Evolutionary conservation across 2,797 vertebrate species (phyloP).

Genomic region (Clarias fuscus): DNA sequence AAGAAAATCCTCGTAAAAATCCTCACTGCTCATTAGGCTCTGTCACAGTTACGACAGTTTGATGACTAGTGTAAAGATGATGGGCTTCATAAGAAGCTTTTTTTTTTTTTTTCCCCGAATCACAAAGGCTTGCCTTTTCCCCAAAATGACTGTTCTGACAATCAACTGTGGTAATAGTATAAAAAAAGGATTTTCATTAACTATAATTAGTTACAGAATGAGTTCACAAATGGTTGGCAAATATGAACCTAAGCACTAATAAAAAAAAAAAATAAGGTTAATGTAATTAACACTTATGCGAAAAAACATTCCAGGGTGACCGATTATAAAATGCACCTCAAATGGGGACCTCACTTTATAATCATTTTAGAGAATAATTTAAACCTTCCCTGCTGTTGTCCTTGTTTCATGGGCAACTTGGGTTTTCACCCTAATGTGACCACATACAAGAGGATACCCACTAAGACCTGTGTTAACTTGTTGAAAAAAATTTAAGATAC

Average conservation of each 20-base stretch:
- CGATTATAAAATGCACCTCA: background rate
- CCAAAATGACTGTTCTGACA: background rate
- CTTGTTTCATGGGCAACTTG: too few relatives aligned
- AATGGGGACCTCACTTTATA: too few relatives aligned
- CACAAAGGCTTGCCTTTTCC: background rate
- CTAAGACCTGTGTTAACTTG: too few relatives aligned
- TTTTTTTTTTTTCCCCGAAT: background rate
- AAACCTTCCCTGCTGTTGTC: too few relatives aligned
- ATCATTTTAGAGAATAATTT: too few relatives aligned
- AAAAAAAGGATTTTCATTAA: background rate
- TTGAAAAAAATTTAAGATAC: too few relatives aligned
- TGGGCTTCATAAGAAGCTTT: constrained; percentile 19
- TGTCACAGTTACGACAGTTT: constrained; percentile 18
- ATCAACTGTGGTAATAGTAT: background rate
- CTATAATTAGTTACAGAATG: background rate
- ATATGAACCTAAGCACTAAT: background rate
- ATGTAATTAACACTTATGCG: background rate
- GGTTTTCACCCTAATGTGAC: too few relatives aligned
- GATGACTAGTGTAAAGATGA: constrained; percentile 21
- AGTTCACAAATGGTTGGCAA: background rate
- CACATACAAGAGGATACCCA: too few relatives aligned
- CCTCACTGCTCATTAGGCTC: constrained; percentile 8
- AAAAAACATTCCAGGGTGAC: background rate
- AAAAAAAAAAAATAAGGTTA: background rate
- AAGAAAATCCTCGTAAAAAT: constrained; percentile 19